Evolutionary conservation across 2,113 vertebrate species (phyloP), one percentile per base, ranked within the genome.

Genomic region (Cyphomyrus discorhynchus): DNA sequence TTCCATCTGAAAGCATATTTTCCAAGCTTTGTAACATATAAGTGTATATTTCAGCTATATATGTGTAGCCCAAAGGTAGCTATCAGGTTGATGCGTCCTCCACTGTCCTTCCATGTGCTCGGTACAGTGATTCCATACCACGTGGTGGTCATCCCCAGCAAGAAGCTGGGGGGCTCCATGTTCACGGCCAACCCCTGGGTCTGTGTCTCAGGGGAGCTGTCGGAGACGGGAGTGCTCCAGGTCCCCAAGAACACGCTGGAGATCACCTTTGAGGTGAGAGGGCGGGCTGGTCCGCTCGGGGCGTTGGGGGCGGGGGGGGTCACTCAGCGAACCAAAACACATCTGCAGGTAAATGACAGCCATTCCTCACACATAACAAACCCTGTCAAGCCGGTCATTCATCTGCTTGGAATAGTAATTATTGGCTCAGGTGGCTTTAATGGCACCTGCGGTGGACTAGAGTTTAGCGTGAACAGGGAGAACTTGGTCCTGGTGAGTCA

Each of bases 181-280:
- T 99, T 99, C 93, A 99, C 98, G 9, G 98, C 98, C 91, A 99
- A 99, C 93, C 98, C 98, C 24, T 99, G 98, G 98, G 98, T 99
- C 91, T 99, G 98, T 93, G 98, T 99, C 77, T 98, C 98, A 0
- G 98, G 98, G 90, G 98, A 99, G 89, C 93, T 99, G 92, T 96
- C 98, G 21, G 98, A 99, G 93, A 99, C 98, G 3, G 98, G 98
- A 88, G 97, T 99, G 39, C 94, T 99, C 90, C 98, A 99, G 94
- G 95, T 99, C 91, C 98, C 98, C 90, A 98, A 97, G 94, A 99
- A 98, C 84, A 95, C 97, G 90, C 92, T 98, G 91, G 98, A 99
- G 94, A 99, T 99, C 95, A 99, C 98, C 13, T 98, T 99, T 92
- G 98, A 99, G 98, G 98, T 99, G 93, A 62, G 96, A 95, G 86